phyloP scores from a whole-genome alignment of 1,140 invertebrate genomes.

The Drosophila tropicalis region DNA sequence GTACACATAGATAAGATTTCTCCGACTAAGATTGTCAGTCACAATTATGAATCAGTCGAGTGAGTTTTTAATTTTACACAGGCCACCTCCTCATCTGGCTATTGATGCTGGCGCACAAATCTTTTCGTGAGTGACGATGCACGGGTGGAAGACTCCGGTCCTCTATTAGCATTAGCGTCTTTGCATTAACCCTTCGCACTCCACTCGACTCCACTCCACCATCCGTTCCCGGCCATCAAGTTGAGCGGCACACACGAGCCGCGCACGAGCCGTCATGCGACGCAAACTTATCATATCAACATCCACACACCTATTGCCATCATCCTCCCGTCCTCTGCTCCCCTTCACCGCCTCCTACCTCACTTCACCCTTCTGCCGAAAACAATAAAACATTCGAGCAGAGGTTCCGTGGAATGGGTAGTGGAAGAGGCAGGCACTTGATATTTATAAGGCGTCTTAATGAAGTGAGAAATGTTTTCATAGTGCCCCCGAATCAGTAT shows the following conservation, averaged over 20 bases:
- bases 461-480: slow-evolving; percentile 47
- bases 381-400: slow-evolving; percentile 28
- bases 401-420: background rate
- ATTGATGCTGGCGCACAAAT: slow-evolving; percentile 15
- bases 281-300: slow-evolving; percentile 12
- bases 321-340: background rate
- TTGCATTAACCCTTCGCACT: slow-evolving; percentile 18
- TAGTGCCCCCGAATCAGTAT: slow-evolving; percentile 18
- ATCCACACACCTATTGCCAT: background rate
- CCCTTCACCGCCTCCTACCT: no score
- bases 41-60: slow-evolving; percentile 10
- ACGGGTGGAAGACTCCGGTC: background rate
- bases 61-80: slow-evolving; percentile 13
- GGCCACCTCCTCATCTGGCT: slow-evolving; percentile 4
- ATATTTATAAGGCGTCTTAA: slow-evolving; percentile 46
- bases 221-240: slow-evolving; percentile 22
- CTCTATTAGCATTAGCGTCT: slow-evolving; percentile 12
- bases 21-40: slow-evolving; percentile 7
- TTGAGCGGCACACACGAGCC: slow-evolving; percentile 3
- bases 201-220: background rate
- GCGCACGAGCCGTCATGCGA: slow-evolving; percentile 14
- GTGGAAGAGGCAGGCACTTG: slow-evolving; percentile 21
- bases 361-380: slow-evolving; percentile 1
- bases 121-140: background rate
- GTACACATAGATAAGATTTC: background rate